A percentile compares a stretch with the other conserved stretches of the same genome.
Conservation (phyloP, 1,140 invertebrate genomes). For the Rhyzopertha dominica region DNA sequence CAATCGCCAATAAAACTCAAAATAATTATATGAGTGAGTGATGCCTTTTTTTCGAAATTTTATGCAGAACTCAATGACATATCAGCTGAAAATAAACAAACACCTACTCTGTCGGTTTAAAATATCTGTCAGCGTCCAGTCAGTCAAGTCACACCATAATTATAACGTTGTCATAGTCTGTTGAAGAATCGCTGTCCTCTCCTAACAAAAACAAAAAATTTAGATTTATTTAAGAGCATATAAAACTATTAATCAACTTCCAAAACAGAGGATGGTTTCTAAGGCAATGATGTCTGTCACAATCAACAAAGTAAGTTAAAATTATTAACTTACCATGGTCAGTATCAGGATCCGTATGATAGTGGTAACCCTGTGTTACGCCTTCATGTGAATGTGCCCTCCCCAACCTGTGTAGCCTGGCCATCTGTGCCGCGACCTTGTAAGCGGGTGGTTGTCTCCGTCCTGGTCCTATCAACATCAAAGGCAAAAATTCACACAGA, state of each 20-base stretch:
- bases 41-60: no score
- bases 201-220: no score
- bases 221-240: not conserved
- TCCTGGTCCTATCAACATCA: slow-evolving; percentile 50
- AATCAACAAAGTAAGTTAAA: slow-evolving; percentile 19
- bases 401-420: slow-evolving; percentile 67
- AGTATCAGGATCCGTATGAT: slow-evolving; percentile 64
- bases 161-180: slow-evolving; percentile 39
- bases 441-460: slow-evolving; percentile 65
- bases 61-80: no score
- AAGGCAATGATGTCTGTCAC: no score
- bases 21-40: no score
- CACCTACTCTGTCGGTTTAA: no score
- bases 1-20: no score
- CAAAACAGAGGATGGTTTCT: no score
- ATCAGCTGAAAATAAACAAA: no score
- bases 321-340: slow-evolving; percentile 50
- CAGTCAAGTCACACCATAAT: slow-evolving; percentile 39
- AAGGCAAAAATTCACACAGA: no score
- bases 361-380: slow-evolving; percentile 71
- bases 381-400: slow-evolving; percentile 83
- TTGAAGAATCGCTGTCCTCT: slow-evolving; percentile 14
- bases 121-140: slow-evolving; percentile 13
- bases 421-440: slow-evolving; percentile 74
- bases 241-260: no score